A percentile compares a stretch with the other conserved stretches of the same genome.
phyloP scores from a whole-genome alignment of 2,797 vertebrate species.

The Lithobates pipiens region DNA sequence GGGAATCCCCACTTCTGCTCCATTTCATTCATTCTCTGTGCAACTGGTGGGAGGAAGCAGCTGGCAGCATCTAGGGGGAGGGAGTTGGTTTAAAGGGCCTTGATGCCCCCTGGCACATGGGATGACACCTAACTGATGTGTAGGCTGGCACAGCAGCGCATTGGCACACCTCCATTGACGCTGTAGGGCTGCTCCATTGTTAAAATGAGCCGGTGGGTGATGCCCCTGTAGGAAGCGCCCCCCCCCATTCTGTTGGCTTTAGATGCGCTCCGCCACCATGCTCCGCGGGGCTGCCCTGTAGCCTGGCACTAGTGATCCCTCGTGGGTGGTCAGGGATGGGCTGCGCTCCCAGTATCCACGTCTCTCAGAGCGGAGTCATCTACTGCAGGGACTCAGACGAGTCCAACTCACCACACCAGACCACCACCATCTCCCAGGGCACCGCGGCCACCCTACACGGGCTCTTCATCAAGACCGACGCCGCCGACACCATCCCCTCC shows the following conservation, averaged over 20 bases:
- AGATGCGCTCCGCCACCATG: too few relatives aligned
- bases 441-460: constrained; percentile 85
- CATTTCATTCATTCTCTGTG: constrained; percentile 35
- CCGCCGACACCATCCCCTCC: constrained; percentile 86
- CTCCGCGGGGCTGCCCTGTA: neutral
- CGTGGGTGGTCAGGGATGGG: constrained; percentile 83
- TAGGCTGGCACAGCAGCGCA: neutral
- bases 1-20: constrained; percentile 20
- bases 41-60: constrained; percentile 27
- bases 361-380: constrained; percentile 97
- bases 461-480: constrained; percentile 92
- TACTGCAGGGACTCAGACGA: constrained; percentile 97
- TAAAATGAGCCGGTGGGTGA: neutral
- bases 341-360: constrained; percentile 97
- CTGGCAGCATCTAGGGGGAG: constrained; percentile 4
- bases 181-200: neutral
- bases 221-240: neutral
- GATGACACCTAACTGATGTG: neutral
- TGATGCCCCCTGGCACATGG: constrained; percentile 6
- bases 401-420: constrained; percentile 91
- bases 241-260: neutral
- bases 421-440: constrained; percentile 89
- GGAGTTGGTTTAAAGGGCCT: neutral
- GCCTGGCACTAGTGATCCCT: constrained; percentile 1
- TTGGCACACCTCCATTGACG: neutral